Base-by-base conservation (phyloP, 2,113 vertebrate species). In the Tinamus guttatus region DNA sequence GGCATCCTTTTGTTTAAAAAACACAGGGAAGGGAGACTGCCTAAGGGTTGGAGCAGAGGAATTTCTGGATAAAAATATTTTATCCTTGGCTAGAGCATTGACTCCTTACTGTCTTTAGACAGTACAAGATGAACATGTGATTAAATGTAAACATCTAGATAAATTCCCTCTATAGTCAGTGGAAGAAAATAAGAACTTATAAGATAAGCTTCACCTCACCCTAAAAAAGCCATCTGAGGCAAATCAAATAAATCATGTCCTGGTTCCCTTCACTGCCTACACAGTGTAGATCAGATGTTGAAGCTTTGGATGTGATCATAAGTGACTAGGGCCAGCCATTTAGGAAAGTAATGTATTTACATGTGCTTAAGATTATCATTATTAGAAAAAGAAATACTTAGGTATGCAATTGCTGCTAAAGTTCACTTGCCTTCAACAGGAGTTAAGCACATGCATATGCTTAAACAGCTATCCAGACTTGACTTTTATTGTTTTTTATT, bases 1-100 rank as follows among this genome's bases (percentile, higher is more conserved):
- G 80, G 41, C 74, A 92, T 87, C 15, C 24, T 79, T 75, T 94
- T 83, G 36, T 92, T 94, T 82, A 81, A 96, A 88, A 62, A 58
- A 2, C 13, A 12, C 5, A 8, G 28, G 21, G 25, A 93, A 67
- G 8, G 22, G 16, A 51, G 9, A 40, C 2, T 8, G 21, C 28
- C 56, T 79, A 64, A 64, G 56, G 20, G 7, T 4, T 25, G 51
- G 20, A 74, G 11, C 5, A 34, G 45, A 65, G 28, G 36, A n/a
- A 63, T 63, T 81, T 81, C 40, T 77, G 10, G 11, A 40, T 81
- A 6, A 85, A 93, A 76, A 0, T 2, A 9, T 22, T 28, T 3
- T 83, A 24, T 32, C 22, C 79, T 74, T 87, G 49, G 11, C 17
- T 52, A n/a, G 32, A 62, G 51, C 71, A 58, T 15, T 77, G 36